Base-by-base conservation (phyloP, 2,888 invertebrate genomes). In the Cryptus armator region DNA sequence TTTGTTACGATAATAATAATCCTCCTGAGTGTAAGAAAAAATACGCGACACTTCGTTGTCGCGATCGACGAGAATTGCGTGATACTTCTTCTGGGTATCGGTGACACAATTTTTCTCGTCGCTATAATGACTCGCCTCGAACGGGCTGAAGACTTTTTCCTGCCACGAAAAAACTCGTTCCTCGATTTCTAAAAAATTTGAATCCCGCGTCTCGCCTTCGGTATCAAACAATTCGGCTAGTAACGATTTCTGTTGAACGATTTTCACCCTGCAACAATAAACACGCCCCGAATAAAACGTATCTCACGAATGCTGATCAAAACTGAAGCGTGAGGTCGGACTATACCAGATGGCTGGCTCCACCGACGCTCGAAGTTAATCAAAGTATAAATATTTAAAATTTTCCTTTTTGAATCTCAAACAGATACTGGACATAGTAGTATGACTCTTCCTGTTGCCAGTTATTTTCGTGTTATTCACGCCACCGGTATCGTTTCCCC, bases 141-240 rank as follows among this genome's bases (percentile, higher is more conserved):
- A 94, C 9, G 94, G 93, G 86, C 96, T 96, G 81, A 97, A 96
- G 0, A 95, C 92, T 94, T 97, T 97, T 90, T 97, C 95, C 91
- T 97, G 97, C 97, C 97, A 97, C 87, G 93, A 92, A 86, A 97
- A 96, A 72, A 88, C 89, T 71, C 87, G 87, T 32, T 92, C 92
- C 81, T 94, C 94, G 46, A 85, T 79, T 77, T 92, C 89, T 29
- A 93, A 87, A 83, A 90, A 93, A 85, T 93, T 92, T 3, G 91
- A 78, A 74, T 94, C 93, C 32, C 90, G 89, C 9, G 90, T 91
- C 82, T 93, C 93, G 9, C 86, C 90, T 46, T 92, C 92, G 64
- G 90, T 90, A 43, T 92, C 92, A 78, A 93, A 92, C 14, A 93
- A 83, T 62, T 93, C 93, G n/a, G 92, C 92, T 12, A 93, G 89